Evolutionary conservation across 2,888 invertebrate genomes (phyloP), one percentile per base, ranked within the genome.

Genomic region (Lepidochitona cinerea): DNA sequence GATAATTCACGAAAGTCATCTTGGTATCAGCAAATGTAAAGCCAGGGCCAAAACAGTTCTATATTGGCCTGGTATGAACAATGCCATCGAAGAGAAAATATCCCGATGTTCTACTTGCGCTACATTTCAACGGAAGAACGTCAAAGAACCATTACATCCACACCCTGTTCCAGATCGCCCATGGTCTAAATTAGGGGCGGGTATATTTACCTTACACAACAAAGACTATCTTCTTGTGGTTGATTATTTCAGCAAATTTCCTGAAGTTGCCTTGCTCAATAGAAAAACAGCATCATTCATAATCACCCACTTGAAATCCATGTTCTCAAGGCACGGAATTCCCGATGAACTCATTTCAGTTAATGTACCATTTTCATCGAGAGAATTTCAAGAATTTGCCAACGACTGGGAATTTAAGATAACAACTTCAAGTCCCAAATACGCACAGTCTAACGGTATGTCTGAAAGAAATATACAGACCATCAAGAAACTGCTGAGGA

Each of bases 281-380:
- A 37, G 69, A 35, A 71, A 70, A 37, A 74, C 72, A 35, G 41
- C 72, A 41, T 18, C 53, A 37, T 68, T 71, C 0, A 68, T 79
- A 7, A 75, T 77, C n/a, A 66, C 37, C n/a, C 35, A 66, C 18
- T 35, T 66, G 66, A 66, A 66, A 36, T 66, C 66, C 35, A 32
- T 49, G 26, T 64, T 64, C 7, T 26, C 64, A 64, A 23, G 3
- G 3, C 64, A 2, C 4, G 35, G 35, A 23, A 66, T 65, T n/a
- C 76, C 74, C n/a, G 74, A 76, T 5, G 68, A 64, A 12, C 18
- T 79, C 26, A 49, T 79, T 26, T 12, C 41, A 49, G 79, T 76
- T 64, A 77, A 78, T 37, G 75, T 77, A 72, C 79, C 79, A 59
- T 76, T 72, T 49, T 65, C 49, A 0, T 75, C 75, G 32, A 53